Evolutionary conservation across 2,113 vertebrate species (phyloP), one percentile per base, ranked within the genome.

Genomic region (Nycticebus coucang): DNA sequence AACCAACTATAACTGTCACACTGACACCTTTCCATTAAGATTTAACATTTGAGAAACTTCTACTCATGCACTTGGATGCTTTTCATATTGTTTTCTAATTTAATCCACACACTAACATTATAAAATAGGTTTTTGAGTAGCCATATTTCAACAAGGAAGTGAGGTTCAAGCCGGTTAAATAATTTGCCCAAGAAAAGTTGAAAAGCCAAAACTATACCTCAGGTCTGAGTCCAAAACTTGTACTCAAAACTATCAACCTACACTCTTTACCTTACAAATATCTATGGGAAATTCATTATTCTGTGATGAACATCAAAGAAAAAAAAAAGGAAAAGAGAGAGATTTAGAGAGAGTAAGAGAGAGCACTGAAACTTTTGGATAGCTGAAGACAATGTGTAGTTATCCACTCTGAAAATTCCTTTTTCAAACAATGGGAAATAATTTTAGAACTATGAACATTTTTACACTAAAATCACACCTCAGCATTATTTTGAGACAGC

Each of bases 381-480:
- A 94, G 14, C 57, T 68, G 15, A 90, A 90, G 35, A 83, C 55
- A 83, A 66, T 37, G 1, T 50, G 8, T 21, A n/a, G 28, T 68
- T 88, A 81, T 45, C 5, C 62, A 69, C 14, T 69, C 30, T 21
- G 1, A 8, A 89, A 22, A 60, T 84, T 55, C 77, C 33, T 30
- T 64, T 69, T 59, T 2, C 8, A 60, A 89, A 55, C 2, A 69
- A 69, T 55, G 24, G 69, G 78, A 88, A 74, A 75, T 75, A 19
- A 80, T 50, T 74, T 92, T 50, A n/a, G 18, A 91, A 50, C 60
- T 80, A 81, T 91, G 26, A 85, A 89, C 4, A 71, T 85, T 86
- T 86, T 81, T 79, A 77, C n/a, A 86, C 37, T 78, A 74, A 95
- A 78, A 68, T 53, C n/a, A 69, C 15, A 74, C 11, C 2, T 80